A percentile compares a stretch with the other conserved stretches of the same genome.
Conservation (phyloP, 1,140 invertebrate species). For the Campoletis sonorensis region DNA sequence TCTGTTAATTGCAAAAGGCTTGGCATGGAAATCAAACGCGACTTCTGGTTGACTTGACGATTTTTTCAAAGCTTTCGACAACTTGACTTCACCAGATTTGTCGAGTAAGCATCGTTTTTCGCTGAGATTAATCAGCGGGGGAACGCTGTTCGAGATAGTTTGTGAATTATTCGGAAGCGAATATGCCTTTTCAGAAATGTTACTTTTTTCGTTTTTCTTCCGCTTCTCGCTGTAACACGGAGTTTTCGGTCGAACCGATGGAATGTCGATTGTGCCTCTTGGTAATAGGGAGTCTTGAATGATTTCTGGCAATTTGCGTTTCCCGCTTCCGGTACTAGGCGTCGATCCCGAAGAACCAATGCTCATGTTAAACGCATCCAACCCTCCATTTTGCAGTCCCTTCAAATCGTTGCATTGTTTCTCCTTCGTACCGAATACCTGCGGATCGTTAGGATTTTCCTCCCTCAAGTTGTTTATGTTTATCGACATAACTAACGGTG, state of each 20-base stretch:
- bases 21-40: not conserved
- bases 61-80: not conserved
- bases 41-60: not conserved
- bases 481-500: not conserved
- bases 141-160: not conserved
- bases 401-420: not conserved
- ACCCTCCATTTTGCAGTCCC: not conserved
- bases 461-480: not conserved
- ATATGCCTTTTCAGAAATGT: not conserved
- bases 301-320: not conserved
- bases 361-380: not conserved
- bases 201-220: not conserved
- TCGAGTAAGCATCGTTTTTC: not conserved
- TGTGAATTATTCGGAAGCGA: not conserved
- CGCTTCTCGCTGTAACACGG: not conserved
- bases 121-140: not conserved
- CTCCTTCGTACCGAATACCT: not conserved
- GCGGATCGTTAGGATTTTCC: not conserved
- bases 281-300: not conserved
- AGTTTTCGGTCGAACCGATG: not conserved
- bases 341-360: not conserved
- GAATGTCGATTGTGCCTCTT: not conserved
- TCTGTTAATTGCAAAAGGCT: not conserved
- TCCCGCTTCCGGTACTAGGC: not conserved
- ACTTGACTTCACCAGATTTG: not conserved